These are phyloP conservation scores for Cheilosia soror DNA, from an alignment of 2,888 invertebrate species.

Conservation along the genomic window DNA sequence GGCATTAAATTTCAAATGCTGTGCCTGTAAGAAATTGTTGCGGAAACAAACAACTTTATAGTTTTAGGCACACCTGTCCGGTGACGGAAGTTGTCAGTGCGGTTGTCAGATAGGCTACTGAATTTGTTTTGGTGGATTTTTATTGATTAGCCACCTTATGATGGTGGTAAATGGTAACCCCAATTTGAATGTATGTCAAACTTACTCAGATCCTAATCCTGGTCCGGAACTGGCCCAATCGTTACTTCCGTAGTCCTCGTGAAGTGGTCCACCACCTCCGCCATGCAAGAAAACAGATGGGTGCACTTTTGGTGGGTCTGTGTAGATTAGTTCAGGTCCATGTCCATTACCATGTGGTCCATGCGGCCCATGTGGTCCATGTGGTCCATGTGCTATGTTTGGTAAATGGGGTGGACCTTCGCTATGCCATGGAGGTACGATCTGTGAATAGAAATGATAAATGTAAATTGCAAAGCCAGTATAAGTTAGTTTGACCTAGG, in stretches of 20 bases:
- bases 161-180: background rate
- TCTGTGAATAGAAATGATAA: conserved; percentile 75
- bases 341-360: conserved; percentile 56
- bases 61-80: background rate
- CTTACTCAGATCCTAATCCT: conserved; percentile 87
- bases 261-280: conserved; percentile 78
- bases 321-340: conserved; percentile 82
- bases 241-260: conserved; percentile 82
- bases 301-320: conserved; percentile 82
- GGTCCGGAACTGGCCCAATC: conserved; percentile 87
- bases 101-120: background rate
- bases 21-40: background rate
- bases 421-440: conserved; percentile 81
- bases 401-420: conserved; percentile 77
- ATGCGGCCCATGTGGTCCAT: conserved; percentile 23
- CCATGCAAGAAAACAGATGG: conserved; percentile 81
- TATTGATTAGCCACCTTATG: background rate
- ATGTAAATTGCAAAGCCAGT: background rate
- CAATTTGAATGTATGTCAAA: conserved; percentile 65
- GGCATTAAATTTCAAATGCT: background rate
- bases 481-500: too few relatives aligned
- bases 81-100: background rate
- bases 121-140: background rate
- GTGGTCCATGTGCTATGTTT: conserved; percentile 32
- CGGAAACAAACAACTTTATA: background rate